Evolutionary conservation across 2,888 invertebrate genomes (phyloP).

Genomic region (Volucella inanis): DNA sequence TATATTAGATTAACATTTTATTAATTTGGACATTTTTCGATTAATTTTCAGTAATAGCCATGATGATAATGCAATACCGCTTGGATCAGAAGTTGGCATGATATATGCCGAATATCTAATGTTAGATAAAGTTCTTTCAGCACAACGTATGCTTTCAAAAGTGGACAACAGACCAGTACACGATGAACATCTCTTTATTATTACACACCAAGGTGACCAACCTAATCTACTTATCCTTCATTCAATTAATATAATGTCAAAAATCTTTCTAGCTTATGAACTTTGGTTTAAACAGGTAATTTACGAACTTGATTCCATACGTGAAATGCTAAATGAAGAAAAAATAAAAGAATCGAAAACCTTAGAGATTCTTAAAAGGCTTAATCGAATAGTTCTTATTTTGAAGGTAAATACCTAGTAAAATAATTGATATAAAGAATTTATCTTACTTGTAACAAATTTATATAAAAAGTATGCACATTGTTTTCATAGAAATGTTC

Average conservation of each 20-base stretch:
- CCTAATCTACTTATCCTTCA: neutral
- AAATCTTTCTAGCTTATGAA: slow-evolving; percentile 91
- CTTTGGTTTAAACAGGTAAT: slow-evolving; percentile 99
- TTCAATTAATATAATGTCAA: no score
- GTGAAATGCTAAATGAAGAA: slow-evolving; percentile 89
- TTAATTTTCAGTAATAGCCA: slow-evolving; percentile 76
- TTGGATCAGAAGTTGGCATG: slow-evolving; percentile 90
- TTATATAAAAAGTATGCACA: no score
- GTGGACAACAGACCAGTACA: slow-evolving; percentile 91
- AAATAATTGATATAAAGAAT: neutral
- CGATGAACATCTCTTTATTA: slow-evolving; percentile 98
- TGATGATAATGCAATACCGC: slow-evolving; percentile 82
- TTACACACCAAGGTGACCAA: slow-evolving; percentile 96
- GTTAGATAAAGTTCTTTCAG: slow-evolving; percentile 92
- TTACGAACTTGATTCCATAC: slow-evolving; percentile 96
- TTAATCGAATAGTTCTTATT: slow-evolving; percentile 96
- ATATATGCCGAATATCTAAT: slow-evolving; percentile 95
- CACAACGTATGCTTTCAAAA: slow-evolving; percentile 92
- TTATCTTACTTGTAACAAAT: neutral
- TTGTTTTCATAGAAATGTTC: no score
- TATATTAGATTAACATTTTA: neutral
- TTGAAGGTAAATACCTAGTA: slow-evolving; percentile 87
- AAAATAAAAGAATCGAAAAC: slow-evolving; percentile 95
- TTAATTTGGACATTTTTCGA: neutral
- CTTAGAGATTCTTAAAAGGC: slow-evolving; percentile 94